These are phyloP conservation scores for Nyctibius bracteatus DNA, from an alignment of 2,113 vertebrate species.

Conservation along the genomic window DNA sequence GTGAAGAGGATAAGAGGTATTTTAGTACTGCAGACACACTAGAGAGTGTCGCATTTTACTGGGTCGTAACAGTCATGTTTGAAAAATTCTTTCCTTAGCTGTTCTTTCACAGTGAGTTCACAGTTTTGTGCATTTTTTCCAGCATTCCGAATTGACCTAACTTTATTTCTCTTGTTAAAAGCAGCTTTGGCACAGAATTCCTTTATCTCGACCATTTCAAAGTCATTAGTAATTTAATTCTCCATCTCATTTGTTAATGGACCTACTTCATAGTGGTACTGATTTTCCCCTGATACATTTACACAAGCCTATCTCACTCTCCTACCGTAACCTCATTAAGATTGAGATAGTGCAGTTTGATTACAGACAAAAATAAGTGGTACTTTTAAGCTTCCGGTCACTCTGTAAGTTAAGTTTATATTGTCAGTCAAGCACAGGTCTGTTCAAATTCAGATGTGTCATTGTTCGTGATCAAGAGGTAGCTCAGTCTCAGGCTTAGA, in stretches of 20 bases:
- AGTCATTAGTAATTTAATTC: slow-evolving; percentile 40
- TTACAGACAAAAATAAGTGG: neutral
- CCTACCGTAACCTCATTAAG: neutral
- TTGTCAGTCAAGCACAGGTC: neutral
- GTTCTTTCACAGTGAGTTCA: neutral
- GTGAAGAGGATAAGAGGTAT: neutral
- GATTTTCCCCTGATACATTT: slow-evolving; percentile 10
- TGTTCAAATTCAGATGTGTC: neutral
- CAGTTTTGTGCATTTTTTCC: neutral
- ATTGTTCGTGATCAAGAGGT: neutral
- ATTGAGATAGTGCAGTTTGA: neutral
- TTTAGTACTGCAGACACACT: neutral
- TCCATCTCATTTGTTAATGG: slow-evolving; percentile 42
- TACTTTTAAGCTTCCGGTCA: neutral
- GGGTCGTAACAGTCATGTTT: neutral
- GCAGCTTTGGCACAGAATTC: neutral
- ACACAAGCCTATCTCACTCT: neutral
- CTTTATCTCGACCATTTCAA: slow-evolving; percentile 35
- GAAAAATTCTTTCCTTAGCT: neutral
- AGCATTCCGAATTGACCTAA: neutral
- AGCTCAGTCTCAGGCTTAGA: neutral
- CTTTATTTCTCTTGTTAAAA: neutral
- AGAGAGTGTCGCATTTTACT: neutral
- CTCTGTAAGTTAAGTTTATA: neutral
- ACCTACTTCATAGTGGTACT: neutral